Percentiles rank a stretch among this genome's conserved stretches.
These are phyloP conservation scores for Cephus pulcher DNA, from an alignment of 2,888 invertebrate genomes.

Conservation along the genomic window DNA sequence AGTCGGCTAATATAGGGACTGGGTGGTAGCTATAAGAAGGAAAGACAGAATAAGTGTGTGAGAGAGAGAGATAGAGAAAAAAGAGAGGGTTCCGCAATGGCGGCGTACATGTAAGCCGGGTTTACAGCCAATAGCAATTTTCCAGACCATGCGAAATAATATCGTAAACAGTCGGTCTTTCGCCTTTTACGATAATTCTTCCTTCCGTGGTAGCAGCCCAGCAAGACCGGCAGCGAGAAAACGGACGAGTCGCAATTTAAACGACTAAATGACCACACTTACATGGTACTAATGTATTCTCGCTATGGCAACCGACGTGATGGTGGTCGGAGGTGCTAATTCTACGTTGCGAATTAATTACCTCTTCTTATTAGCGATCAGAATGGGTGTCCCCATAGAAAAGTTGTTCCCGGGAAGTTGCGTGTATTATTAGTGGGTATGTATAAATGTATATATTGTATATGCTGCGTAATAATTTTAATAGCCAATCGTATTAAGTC, in stretches of 20 bases:
- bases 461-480: not conserved
- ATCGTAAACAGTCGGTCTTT: conserved; percentile 40
- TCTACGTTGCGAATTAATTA: conserved; percentile 1
- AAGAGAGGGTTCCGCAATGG: conserved; percentile 1
- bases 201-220: not conserved
- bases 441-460: not conserved
- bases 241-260: not conserved
- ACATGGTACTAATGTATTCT: not conserved
- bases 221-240: not conserved
- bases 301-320: not conserved
- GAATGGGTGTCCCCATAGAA: not conserved
- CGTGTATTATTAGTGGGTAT: not conserved
- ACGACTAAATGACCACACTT: not conserved
- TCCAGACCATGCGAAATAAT: conserved; percentile 39
- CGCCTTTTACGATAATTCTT: conserved; percentile 43
- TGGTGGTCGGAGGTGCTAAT: not conserved
- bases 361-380: not conserved
- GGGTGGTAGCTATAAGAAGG: not conserved
- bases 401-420: not conserved
- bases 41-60: not conserved
- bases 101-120: conserved; percentile 17
- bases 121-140: conserved; percentile 44
- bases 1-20: not conserved
- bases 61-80: not conserved
- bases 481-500: not conserved